Evolutionary conservation across 2,113 vertebrate species (phyloP), one percentile per base, ranked within the genome.

Genomic region (Chamaea fasciata): DNA sequence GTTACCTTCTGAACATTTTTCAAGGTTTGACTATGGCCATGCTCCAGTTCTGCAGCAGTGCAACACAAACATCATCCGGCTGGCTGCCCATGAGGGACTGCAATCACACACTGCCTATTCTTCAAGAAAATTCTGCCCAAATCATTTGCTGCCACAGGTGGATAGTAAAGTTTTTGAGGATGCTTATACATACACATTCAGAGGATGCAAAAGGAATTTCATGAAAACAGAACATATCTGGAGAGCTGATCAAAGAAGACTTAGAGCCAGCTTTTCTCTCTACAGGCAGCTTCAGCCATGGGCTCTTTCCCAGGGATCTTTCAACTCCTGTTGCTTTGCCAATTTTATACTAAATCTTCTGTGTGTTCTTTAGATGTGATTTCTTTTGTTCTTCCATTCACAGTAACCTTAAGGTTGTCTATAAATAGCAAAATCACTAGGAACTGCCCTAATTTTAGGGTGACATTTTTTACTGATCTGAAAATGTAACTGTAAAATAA

Each of bases 51-150:
- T 50, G 23, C 22, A 24, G 27, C 83, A 69, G 28, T 1, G 1
- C 14, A 57, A 69, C 15, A 50, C 59, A 69, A 77, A 63, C 39
- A 35, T 39, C 52, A 39, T 28, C 50, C 2, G 0, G 15, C 46
- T 15, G 4, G 31, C 59, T 52, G 73, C 52, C 68, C 0, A 0
- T 11, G 27, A 64, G 46, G 53, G 85, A 30, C 42, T 52, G 56
- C 37, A n/a, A 0, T 26, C 7, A 2, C 44, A 33, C 6, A 2
- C 37, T 60, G 52, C 0, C 1, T 27, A 1, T 37, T 84, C 47
- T 68, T n/a, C 30, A 71, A 68, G 65, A 41, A 92, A 89, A 69
- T 68, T 60, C 60, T 89, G 26, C 37, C 74, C 65, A 53, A 60
- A 76, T 41, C 1, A 19, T 52, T 71, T 73, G 31, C 39, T 63